Percentiles rank a stretch among this genome's conserved stretches.
Conservation (phyloP, 2,113 vertebrate genomes). For the Tupaia tana region DNA sequence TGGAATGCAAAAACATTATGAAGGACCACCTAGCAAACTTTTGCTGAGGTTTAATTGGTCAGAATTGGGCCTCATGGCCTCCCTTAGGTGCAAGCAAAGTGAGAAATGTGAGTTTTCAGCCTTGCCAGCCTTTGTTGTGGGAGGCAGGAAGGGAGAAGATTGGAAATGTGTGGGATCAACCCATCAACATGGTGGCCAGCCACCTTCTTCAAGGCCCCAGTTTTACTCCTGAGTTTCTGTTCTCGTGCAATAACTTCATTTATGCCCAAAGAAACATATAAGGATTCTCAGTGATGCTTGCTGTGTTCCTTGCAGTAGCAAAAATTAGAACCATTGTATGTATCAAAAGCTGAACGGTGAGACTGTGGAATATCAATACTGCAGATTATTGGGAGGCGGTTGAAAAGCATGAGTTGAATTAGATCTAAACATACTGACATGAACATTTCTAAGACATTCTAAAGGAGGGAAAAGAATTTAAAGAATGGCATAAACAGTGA, state of each 20-base stretch:
- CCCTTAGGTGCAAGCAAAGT: neutral
- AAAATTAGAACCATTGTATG: neutral
- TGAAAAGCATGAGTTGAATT: neutral
- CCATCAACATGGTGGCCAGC: neutral
- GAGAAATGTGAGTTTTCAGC: neutral
- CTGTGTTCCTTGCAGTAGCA: neutral
- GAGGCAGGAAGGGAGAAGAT: neutral
- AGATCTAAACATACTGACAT: neutral
- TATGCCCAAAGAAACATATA: neutral
- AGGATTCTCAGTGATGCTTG: neutral
- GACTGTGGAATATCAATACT: neutral
- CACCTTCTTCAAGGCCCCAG: neutral
- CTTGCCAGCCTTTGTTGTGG: neutral
- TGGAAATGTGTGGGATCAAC: neutral
- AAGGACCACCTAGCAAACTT: neutral
- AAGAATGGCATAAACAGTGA: slow-evolving; percentile 26
- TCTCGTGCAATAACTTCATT: neutral
- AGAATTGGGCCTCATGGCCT: slow-evolving; percentile 2
- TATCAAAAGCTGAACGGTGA: neutral
- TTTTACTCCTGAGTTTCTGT: neutral
- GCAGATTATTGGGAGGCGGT: neutral
- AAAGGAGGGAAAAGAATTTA: neutral
- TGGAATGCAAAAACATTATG: slow-evolving; percentile 21
- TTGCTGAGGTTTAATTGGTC: neutral
- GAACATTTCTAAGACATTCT: slow-evolving; percentile 53